Conservation (phyloP, 2,113 vertebrate genomes). For the Phocoena phocoena region DNA sequence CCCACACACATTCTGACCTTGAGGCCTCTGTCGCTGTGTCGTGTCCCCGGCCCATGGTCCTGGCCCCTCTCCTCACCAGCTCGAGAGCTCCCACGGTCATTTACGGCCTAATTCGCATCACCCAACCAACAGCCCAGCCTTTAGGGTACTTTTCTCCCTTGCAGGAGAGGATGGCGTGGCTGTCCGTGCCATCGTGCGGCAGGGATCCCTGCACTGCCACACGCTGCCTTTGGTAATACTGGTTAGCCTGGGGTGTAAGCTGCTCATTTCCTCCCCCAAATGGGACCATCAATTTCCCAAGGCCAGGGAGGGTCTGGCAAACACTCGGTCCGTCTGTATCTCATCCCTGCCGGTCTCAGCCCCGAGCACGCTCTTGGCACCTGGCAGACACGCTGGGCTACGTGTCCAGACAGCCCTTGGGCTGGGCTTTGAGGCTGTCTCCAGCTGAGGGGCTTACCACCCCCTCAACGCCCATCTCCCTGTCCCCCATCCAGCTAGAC, state of each 20-base stretch:
- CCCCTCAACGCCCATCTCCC: not conserved
- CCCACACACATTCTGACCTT: not conserved
- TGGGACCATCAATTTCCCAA: not conserved
- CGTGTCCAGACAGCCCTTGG: not conserved
- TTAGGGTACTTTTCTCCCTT: not conserved
- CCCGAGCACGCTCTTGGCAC: accelerated
- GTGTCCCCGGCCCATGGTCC: accelerated
- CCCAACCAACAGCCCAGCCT: accelerated
- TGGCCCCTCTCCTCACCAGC: not conserved
- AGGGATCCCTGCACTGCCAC: not conserved
- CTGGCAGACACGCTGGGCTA: not conserved
- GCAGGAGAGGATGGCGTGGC: not conserved
- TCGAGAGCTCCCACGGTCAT: not conserved
- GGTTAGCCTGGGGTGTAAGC: not conserved
- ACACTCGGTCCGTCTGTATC: too few relatives aligned
- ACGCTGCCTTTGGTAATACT: not conserved
- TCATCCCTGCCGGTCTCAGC: not conserved
- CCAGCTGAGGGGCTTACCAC: too few relatives aligned
- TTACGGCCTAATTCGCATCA: not conserved
- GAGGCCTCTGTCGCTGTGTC: not conserved
- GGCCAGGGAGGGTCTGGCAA: not conserved
- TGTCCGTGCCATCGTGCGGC: accelerated
- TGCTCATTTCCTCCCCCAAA: not conserved
- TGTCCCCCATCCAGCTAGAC: not conserved
- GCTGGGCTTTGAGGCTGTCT: not conserved